These are phyloP conservation scores for Matsumyia berberina DNA, from an alignment of 2,888 invertebrate genomes.

Conservation along the genomic window DNA sequence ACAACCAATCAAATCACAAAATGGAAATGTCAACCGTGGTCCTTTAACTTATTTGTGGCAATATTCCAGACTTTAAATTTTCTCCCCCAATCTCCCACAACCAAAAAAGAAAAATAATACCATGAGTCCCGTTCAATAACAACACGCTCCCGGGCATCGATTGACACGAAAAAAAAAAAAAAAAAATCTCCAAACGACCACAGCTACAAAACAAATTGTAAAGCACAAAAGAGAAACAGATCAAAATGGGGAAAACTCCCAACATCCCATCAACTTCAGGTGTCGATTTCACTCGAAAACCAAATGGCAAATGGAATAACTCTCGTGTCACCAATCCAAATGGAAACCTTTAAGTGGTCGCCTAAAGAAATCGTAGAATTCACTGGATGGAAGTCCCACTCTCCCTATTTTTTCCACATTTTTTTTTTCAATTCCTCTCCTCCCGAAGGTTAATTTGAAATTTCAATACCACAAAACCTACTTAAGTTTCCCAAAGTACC, in stretches of 20 bases:
- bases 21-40: no score
- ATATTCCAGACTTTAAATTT: neutral
- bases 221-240: conserved; percentile 32
- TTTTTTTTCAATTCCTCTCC: neutral
- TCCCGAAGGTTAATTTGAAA: conserved; percentile 34
- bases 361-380: conserved; percentile 5
- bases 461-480: conserved; percentile 42
- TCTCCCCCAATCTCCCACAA: neutral
- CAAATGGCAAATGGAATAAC: conserved; percentile 12
- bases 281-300: conserved; percentile 37
- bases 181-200: neutral
- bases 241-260: conserved; percentile 3
- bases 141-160: conserved; percentile 6
- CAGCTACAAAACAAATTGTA: conserved; percentile 30
- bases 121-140: conserved; percentile 22
- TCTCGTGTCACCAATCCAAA: conserved; percentile 15
- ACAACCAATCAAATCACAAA: no score
- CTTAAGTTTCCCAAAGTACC: conserved; percentile 15
- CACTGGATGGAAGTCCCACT: neutral
- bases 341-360: conserved; percentile 23
- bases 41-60: no score
- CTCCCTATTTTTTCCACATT: neutral
- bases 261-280: conserved; percentile 47
- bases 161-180: conserved; percentile 10
- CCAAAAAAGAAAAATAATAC: conserved; percentile 1